Evolutionary conservation across 2,888 invertebrate genomes (phyloP), one percentile per base, ranked within the genome.

Genomic region (Zhengitettix transpicula): DNA sequence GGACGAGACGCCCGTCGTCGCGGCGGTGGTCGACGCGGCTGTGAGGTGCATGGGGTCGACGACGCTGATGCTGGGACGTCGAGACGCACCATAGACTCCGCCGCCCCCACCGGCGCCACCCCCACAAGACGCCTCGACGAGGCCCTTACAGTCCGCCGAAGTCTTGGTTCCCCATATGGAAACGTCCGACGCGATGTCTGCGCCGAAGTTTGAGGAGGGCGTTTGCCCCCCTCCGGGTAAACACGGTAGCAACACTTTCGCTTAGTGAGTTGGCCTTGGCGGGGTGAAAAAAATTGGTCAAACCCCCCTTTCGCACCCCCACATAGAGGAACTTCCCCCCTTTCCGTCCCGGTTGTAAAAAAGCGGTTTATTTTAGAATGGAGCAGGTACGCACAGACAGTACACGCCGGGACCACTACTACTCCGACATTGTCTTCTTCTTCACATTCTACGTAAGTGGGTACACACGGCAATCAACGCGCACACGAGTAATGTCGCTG

Each of bases 1-100:
- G 42, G 59, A 56, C 44, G 53, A 51, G 51, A 58, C 52, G 42
- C 42, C 41, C 47, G 40, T 59, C 67, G 71, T 54, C 59, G 70
- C 68, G 64, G 76, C 75, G 67, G 74, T 73, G 68, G 74, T 73
- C 65, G 74, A 74, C 71, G 74, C 76, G 67, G 73, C 73, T 67
- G 78, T 75, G 60, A 75, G 71, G 68, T 76, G 76, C 75, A 77
- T 76, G 53, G 60, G 60, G 56, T 63, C 62, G 55, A 54, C 56
- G 59, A 57, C 60, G 55, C 55, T 55, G 57, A 56, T 52, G 42
- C 57, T 59, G 44, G 59, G 41, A 17, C 60, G 60, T 28, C 60
- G 58, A 41, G 56, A 12, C 14, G 40, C 40, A 9, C 55, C 55
- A 14, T 41, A 58, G 53, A 42, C 52, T 52, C 58, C 61, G 52